phyloP scores from a whole-genome alignment of 37 sponge, comb jelly and placozoan genomes.

The Chondrilla cf. caribensis region DNA sequence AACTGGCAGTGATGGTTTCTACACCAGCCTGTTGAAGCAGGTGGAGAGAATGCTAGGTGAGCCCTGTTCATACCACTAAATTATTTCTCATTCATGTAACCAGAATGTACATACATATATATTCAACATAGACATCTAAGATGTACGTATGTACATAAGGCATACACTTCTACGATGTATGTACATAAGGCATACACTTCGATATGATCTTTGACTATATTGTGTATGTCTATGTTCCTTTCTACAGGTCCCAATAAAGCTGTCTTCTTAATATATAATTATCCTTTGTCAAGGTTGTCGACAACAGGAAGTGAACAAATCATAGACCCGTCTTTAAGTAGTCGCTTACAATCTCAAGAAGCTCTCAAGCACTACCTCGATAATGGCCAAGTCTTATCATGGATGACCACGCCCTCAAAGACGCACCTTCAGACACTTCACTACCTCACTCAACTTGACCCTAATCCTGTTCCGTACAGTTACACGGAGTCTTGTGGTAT shows the following conservation, averaged over 20 bases:
- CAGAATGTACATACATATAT: neutral
- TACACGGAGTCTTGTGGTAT: neutral
- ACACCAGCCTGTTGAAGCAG: constrained; percentile 60
- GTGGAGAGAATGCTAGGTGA: constrained; percentile 58
- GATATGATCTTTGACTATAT: too few species aligned
- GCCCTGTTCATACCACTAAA: too few species aligned
- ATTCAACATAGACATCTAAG: neutral
- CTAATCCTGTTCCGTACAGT: constrained; percentile 41
- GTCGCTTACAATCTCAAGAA: constrained; percentile 42
- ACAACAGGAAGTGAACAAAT: neutral
- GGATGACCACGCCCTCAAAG: constrained; percentile 49
- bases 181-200: neutral
- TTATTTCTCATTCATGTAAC: too few species aligned
- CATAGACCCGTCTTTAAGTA: constrained; percentile 31
- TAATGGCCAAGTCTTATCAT: constrained; percentile 64
- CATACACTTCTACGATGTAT: too few species aligned
- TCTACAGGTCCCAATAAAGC: constrained; percentile 72
- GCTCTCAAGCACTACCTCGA: constrained; percentile 51
- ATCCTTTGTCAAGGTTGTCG: constrained; percentile 2
- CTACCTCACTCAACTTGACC: constrained; percentile 40
- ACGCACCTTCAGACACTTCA: constrained; percentile 53
- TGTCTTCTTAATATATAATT: constrained; percentile 60
- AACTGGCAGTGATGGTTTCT: constrained; percentile 84
- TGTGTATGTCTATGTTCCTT: too few species aligned
- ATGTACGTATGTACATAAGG: neutral